Evolutionary conservation across 2,888 invertebrate genomes (phyloP).

Genomic region (Chymomyza fuscimana): DNA sequence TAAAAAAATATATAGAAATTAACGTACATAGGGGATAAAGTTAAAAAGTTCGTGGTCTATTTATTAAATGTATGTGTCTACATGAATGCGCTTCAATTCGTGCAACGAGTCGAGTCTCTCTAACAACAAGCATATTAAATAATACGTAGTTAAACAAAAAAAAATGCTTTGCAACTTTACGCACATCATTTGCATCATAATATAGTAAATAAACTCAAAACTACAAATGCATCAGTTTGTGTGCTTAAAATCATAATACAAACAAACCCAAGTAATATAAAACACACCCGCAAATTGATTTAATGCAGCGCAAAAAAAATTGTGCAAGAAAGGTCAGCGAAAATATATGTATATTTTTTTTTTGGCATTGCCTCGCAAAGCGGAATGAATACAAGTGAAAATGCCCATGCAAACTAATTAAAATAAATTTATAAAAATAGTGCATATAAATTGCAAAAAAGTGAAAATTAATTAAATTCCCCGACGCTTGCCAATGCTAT

Average conservation of each 20-base stretch:
- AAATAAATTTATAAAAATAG: neutral
- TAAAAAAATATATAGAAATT: conserved; percentile 19
- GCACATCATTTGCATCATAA: neutral
- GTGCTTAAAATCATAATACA: conserved; percentile 16
- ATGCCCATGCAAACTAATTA: neutral
- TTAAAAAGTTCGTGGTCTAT: conserved; percentile 17
- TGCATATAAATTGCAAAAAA: conserved; percentile 39
- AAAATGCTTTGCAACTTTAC: neutral
- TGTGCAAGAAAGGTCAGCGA: neutral
- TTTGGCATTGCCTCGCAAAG: neutral
- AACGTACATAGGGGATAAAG: conserved; percentile 3
- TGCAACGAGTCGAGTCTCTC: conserved; percentile 22
- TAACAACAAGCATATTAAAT: neutral
- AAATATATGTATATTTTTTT: neutral
- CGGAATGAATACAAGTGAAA: neutral
- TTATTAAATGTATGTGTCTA: conserved; percentile 19
- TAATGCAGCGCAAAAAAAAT: neutral
- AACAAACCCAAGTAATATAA: conserved; percentile 15
- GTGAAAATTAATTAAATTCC: conserved; percentile 64
- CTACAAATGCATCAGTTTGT: neutral
- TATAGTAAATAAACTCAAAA: neutral
- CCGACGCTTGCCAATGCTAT: neutral
- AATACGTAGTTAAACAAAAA: neutral
- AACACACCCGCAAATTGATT: conserved; percentile 8
- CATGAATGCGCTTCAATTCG: conserved; percentile 11